Conservation (phyloP, 2,113 vertebrate genomes). For the Petrocephalus zakoni region DNA sequence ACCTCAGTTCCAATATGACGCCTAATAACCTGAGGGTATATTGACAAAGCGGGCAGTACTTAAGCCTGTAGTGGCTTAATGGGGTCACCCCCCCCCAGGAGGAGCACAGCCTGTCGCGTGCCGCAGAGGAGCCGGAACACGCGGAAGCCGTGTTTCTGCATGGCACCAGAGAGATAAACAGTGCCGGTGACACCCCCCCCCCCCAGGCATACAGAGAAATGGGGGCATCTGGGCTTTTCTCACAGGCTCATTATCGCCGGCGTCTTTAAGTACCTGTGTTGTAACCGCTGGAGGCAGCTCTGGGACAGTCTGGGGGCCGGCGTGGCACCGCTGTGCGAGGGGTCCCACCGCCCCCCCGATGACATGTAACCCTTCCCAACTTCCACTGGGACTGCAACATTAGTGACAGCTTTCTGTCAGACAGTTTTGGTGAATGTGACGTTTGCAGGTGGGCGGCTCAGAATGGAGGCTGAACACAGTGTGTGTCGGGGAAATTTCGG, state of each 20-base stretch:
- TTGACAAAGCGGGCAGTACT: not conserved
- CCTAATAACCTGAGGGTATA: not conserved
- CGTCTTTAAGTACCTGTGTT: not conserved
- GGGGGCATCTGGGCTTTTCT: not conserved
- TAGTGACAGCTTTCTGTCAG: not conserved
- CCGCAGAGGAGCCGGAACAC: not conserved
- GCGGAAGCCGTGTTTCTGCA: not conserved
- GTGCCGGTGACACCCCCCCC: not conserved
- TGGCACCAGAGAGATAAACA: conserved; percentile 7
- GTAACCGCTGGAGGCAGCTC: no score
- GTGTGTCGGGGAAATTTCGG: not conserved
- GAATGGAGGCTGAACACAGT: not conserved
- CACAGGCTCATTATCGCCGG: not conserved
- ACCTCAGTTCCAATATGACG: not conserved
- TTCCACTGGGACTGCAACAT: not conserved
- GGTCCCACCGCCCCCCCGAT: no score
- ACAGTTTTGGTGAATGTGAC: not conserved
- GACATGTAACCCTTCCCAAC: no score
- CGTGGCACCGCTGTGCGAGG: no score
- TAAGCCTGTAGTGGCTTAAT: not conserved
- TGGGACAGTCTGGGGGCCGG: no score
- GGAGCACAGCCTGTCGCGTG: not conserved
- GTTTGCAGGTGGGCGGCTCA: not conserved
- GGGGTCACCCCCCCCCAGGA: not conserved
- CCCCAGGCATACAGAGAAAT: not conserved